These are phyloP conservation scores for Sclerurus mexicanus DNA, from an alignment of 2,113 vertebrate genomes.

Conservation along the genomic window DNA sequence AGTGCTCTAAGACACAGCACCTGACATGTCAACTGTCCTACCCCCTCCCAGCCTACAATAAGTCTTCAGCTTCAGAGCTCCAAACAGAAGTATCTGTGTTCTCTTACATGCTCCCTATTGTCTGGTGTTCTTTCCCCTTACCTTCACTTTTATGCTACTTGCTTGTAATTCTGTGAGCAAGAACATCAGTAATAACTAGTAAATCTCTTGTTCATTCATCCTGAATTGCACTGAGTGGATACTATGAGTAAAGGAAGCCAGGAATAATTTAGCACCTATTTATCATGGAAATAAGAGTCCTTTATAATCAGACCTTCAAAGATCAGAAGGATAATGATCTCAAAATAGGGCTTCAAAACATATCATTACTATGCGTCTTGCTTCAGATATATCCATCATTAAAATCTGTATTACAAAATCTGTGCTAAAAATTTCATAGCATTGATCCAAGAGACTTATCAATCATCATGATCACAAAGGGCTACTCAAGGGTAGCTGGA, in stretches of 20 bases:
- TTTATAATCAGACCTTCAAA: slow-evolving; percentile 57
- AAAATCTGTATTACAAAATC: slow-evolving; percentile 26
- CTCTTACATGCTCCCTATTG: background rate
- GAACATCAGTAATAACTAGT: background rate
- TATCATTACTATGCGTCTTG: slow-evolving; percentile 1
- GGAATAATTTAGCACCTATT: slow-evolving; percentile 51
- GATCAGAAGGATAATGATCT: slow-evolving; percentile 51
- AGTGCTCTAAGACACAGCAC: background rate
- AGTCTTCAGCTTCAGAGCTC: background rate
- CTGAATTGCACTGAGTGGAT: background rate
- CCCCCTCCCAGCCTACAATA: fast-evolving
- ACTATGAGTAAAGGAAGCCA: background rate
- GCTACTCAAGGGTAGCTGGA: slow-evolving; percentile 27
- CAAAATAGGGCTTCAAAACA: slow-evolving; percentile 48
- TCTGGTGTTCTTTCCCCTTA: background rate
- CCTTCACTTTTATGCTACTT: background rate
- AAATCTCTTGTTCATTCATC: slow-evolving; percentile 32
- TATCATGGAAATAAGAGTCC: slow-evolving; percentile 40
- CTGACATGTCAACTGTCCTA: background rate
- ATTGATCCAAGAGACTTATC: slow-evolving; percentile 52
- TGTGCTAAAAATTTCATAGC: slow-evolving; percentile 14
- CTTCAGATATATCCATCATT: slow-evolving; percentile 32
- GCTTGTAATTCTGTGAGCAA: background rate
- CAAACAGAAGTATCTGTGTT: background rate
- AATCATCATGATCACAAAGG: slow-evolving; percentile 48